Conservation (phyloP, 92 coral and sea anemone species). For the Actinernus sp. region DNA sequence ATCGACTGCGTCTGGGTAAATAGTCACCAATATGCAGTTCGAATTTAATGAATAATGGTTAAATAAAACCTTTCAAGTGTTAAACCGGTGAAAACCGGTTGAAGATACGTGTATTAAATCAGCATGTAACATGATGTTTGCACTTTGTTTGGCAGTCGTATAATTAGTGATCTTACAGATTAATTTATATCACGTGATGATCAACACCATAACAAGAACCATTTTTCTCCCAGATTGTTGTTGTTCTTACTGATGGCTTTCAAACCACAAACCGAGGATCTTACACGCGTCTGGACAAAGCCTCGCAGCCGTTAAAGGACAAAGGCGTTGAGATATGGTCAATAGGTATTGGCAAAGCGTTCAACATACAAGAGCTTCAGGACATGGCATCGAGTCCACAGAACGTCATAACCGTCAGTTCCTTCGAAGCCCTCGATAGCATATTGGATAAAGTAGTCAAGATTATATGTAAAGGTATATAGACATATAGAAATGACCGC, state of each 20-base stretch:
- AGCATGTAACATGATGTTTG: no score
- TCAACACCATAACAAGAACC: no score
- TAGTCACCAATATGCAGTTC: no score
- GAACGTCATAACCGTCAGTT: conserved; percentile 43
- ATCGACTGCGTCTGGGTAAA: no score
- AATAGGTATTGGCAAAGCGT: conserved; percentile 62
- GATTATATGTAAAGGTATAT: conserved; percentile 63
- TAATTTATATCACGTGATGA: no score
- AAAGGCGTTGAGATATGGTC: conserved; percentile 86
- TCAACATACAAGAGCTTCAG: conserved; percentile 41
- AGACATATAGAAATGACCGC: no score
- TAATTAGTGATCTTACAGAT: no score
- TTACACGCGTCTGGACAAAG: conserved; percentile 63
- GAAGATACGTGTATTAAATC: no score
- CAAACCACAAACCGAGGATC: conserved; percentile 64
- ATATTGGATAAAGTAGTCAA: conserved; percentile 17
- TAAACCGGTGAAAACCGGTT: no score
- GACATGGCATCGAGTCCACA: conserved; percentile 69
- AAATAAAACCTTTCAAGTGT: no score
- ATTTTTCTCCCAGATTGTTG: conserved; percentile 43
- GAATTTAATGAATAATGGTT: no score
- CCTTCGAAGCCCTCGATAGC: conserved; percentile 49
- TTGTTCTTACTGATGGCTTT: conserved; percentile 78
- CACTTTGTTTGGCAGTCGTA: no score
- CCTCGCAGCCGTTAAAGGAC: conserved; percentile 80